These are phyloP conservation scores for Heliconius hermathena DNA, from an alignment of 1,140 invertebrate genomes.

Conservation along the genomic window DNA sequence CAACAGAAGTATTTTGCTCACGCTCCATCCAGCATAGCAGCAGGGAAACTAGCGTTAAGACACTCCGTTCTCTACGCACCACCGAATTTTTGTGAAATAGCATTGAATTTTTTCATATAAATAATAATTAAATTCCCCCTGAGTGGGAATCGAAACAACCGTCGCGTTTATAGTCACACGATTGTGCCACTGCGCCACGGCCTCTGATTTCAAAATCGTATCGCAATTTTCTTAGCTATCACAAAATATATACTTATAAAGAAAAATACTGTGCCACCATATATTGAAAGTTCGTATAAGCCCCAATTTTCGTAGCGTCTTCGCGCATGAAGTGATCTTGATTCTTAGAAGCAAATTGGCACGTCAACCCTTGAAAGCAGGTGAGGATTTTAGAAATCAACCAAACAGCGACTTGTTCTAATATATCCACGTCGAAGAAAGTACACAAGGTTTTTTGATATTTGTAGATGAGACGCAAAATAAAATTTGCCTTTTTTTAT, in stretches of 20 bases:
- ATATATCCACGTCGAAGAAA: background rate
- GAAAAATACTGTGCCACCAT: background rate
- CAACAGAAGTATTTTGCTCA: too few species aligned
- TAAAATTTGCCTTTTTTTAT: background rate
- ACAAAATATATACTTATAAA: background rate
- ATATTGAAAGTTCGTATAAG: background rate
- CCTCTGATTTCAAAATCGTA: too few species aligned
- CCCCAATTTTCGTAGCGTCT: slow-evolving; percentile 3
- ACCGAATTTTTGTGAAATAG: too few species aligned
- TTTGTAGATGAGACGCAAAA: background rate
- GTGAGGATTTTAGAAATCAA: background rate
- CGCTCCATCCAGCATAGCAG: too few species aligned
- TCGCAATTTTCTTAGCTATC: too few species aligned
- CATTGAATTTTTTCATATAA: too few species aligned
- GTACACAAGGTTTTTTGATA: background rate
- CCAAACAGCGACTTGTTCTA: background rate
- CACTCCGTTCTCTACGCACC: too few species aligned
- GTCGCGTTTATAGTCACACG: too few species aligned
- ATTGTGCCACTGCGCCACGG: too few species aligned
- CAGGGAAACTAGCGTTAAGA: too few species aligned
- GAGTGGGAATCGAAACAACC: too few species aligned
- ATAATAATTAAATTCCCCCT: background rate
- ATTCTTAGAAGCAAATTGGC: background rate
- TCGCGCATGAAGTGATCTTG: background rate
- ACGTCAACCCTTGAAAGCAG: background rate